Evolutionary conservation across 1,140 invertebrate species (phyloP), one percentile per base, ranked within the genome.

Genomic region (Conus betulinus): DNA sequence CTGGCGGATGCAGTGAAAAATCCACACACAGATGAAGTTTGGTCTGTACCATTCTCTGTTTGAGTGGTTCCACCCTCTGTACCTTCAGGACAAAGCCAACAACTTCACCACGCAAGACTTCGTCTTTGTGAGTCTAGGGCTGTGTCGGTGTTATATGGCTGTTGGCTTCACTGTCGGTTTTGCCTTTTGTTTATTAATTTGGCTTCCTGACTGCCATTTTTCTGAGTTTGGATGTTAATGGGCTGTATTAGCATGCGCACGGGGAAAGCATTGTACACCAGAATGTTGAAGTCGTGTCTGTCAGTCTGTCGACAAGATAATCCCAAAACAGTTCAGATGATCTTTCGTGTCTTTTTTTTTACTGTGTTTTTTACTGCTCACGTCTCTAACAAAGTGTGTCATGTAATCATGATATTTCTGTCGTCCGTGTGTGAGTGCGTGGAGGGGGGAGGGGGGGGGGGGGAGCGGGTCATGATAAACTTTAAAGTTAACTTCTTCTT

Each of bases 51-150:
- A 99, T 93, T 99, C 98, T 0, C 93, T 99, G 15, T 98, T 97
- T 93, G 98, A 99, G 94, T 99, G 98, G 98, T 99, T 97, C 92
- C 97, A 99, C 95, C 98, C 98, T 0, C 94, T 98, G 52, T 99
- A 98, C 94, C 92, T 97, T 25, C 92, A 96, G 55, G 98, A 99
- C 93, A 97, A 97, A 94, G 91, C 93, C 2, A 96, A 96, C 76
- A 96, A 97, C 79, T 98, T 97, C 91, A 95, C 95, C 60, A 97
- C 97, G 11, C 96, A 96, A n/a, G 93, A 96, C 74, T 99, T 96
- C 93, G 94, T 95, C 5, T 87, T 91, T 78, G 94, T 96, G 91
- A 91, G 92, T 90, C 51, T 13, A 6, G 8, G 15, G 71, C 1
- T 76, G 20, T 10, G 25, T 39, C 39, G 39, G 39, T 3, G 39